Evolutionary conservation across 2,888 invertebrate genomes (phyloP).

Genomic region (Cosmia trapezina): DNA sequence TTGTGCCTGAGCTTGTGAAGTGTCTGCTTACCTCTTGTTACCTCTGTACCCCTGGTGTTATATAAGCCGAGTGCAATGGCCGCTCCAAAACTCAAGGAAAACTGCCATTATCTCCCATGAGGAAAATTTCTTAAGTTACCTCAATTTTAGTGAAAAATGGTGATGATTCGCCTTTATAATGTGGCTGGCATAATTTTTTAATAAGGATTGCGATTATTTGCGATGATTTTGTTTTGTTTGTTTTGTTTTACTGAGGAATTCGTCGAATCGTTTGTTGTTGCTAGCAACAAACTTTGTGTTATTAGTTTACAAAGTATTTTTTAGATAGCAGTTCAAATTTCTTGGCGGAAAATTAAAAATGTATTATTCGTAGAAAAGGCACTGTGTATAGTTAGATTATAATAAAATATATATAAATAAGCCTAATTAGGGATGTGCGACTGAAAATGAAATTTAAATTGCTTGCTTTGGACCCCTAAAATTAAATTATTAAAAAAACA

Average conservation of each 20-base stretch:
- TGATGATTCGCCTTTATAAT: constrained; percentile 72
- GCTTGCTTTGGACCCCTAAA: background rate
- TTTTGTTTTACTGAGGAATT: constrained; percentile 50
- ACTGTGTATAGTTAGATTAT: background rate
- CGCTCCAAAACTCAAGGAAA: constrained; percentile 82
- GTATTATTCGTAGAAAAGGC: background rate
- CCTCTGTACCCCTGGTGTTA: constrained; percentile 88
- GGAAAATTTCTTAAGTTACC: constrained; percentile 75
- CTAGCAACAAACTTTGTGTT: constrained; percentile 32
- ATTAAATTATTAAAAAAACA: constrained; percentile 2
- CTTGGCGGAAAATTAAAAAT: background rate
- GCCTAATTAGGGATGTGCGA: background rate
- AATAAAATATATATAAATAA: background rate
- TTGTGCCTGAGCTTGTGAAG: constrained; percentile 61
- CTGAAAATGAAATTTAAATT: background rate
- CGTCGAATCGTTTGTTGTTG: constrained; percentile 29
- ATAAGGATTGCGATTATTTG: constrained; percentile 52
- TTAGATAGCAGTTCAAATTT: constrained; percentile 5
- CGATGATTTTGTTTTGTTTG: constrained; percentile 56
- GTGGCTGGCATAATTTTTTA: constrained; percentile 68
- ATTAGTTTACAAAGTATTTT: constrained; percentile 17
- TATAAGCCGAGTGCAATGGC: constrained; percentile 89
- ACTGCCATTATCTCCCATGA: constrained; percentile 76
- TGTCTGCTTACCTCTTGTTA: constrained; percentile 82
- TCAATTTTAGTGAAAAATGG: constrained; percentile 76